A percentile compares a stretch with the other conserved stretches of the same genome.
phyloP scores from a whole-genome alignment of 2,888 invertebrate species.

The Xestobium rufovillosum region DNA sequence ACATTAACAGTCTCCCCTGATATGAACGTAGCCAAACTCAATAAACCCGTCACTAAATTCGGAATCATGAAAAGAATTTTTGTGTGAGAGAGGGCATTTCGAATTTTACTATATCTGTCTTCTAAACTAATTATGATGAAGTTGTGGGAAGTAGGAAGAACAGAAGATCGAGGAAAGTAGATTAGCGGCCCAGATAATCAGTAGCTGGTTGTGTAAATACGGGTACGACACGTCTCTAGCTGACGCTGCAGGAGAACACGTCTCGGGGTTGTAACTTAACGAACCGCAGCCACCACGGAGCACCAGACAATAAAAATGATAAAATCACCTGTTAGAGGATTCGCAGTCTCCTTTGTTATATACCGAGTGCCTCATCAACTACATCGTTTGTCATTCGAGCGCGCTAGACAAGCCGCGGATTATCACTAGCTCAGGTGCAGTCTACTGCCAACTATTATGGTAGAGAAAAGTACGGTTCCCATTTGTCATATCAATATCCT shows the following conservation, averaged over 20 bases:
- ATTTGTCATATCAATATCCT: no score
- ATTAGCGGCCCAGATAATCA: conserved; percentile 32
- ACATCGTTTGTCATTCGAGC: no score
- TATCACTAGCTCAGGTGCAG: no score
- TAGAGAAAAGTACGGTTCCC: no score
- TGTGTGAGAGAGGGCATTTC: conserved; percentile 14
- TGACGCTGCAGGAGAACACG: conserved; percentile 17
- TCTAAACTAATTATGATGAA: conserved; percentile 30
- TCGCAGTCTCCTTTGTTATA: conserved; percentile 20
- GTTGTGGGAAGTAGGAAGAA: conserved; percentile 22
- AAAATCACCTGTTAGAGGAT: conserved; percentile 25
- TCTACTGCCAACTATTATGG: no score
- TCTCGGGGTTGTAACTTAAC: conserved; percentile 28
- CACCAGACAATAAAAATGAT: conserved; percentile 28
- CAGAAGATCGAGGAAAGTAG: conserved; percentile 30
- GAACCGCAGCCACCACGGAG: conserved; percentile 28
- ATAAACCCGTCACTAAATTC: no score
- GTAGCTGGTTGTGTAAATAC: conserved; percentile 31
- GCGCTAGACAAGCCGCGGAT: conserved; percentile 16
- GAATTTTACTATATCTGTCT: conserved; percentile 23
- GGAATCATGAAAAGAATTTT: no score
- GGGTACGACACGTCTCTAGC: conserved; percentile 29
- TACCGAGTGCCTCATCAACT: conserved; percentile 14
- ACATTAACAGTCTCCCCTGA: no score
- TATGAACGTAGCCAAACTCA: no score